phyloP scores from a whole-genome alignment of 2,797 vertebrate species.

The Neosilurus hyrtlii region DNA sequence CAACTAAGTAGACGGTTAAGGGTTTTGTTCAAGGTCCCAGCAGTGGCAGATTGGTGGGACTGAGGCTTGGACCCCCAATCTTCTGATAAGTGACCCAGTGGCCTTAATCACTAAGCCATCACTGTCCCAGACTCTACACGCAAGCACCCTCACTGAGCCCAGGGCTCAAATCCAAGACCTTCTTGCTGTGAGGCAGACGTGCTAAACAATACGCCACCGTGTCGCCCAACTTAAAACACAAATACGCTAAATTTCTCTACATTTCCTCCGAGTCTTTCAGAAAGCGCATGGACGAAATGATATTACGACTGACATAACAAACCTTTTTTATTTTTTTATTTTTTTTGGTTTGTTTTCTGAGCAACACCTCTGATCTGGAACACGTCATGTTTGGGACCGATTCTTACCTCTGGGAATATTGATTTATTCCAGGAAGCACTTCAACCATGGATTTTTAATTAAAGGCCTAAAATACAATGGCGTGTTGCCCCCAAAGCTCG shows the following conservation, averaged over 20 bases:
- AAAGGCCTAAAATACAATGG: conserved; percentile 44
- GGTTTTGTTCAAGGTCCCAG: no score
- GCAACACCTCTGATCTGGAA: conserved; percentile 29
- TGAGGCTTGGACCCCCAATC: no score
- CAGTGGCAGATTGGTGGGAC: no score
- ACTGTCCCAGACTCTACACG: no score
- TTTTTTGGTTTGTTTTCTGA: conserved; percentile 22
- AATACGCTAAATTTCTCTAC: not conserved
- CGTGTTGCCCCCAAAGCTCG: conserved; percentile 2
- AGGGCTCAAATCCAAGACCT: no score
- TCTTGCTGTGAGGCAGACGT: no score
- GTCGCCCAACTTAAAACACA: not conserved
- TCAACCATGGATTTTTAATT: conserved; percentile 52
- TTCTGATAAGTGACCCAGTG: no score
- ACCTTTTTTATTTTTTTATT: not conserved
- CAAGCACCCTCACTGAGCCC: no score
- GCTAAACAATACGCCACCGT: no score
- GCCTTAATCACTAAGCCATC: no score
- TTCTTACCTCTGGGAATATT: conserved; percentile 25
- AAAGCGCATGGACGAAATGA: no score
- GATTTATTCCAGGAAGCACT: conserved; percentile 48
- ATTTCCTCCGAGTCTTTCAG: not conserved
- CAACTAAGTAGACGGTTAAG: no score
- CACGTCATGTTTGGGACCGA: conserved; percentile 45
- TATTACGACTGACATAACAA: not conserved